Evolutionary conservation across 64 coral and sea anemone genomes (phyloP), one percentile per base, ranked within the genome.

Genomic region (Montipora cactus): DNA sequence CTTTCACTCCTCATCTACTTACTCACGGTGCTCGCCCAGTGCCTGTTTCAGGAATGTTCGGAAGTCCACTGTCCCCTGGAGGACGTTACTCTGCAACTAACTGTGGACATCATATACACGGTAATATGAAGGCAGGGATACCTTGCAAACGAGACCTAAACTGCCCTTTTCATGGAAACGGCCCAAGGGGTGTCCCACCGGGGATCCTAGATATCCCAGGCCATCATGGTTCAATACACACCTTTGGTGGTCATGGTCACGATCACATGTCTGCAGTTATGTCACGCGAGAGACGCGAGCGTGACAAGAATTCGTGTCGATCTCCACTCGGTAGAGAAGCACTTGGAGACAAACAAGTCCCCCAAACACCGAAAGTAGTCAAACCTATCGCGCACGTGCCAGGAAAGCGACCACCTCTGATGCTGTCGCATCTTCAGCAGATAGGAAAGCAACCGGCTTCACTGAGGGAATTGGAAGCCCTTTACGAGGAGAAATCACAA

Each of bases 1-100:
- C 98, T 9, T 99, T 99, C 45, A 88, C 98, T 58, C 98, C 98
- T 11, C 98, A 99, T 90, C 86, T 99, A 7, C 96, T 99, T 16
- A 99, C 95, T 21, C 98, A 99, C 48, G 92, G 87, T 89, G 92
- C 92, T 15, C 19, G 68, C 68, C 49, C 95, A 74, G 58, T 77
- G 49, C 84, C 93, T 46, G 74, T 83, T 8, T 69, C 93, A 22
- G 93, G 96, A 49, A 52, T 98, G 21, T 98, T 98, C 69, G 77
- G 83, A 47, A 68, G 61, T 58, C 93, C 89, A 15, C 18, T 94
- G 45, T 89, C 95, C 51, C 92, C 88, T 9, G 52, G 67, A 16
- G 88, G 83, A n/a, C 93, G 96, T 8, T 98, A 95, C 47, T 75
- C 96, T 1, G 78, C 89, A 20, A 79, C 79, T 20, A 57, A 85